These are phyloP conservation scores for Batillaria attramentaria DNA, from an alignment of 1,140 invertebrate species.

Conservation along the genomic window DNA sequence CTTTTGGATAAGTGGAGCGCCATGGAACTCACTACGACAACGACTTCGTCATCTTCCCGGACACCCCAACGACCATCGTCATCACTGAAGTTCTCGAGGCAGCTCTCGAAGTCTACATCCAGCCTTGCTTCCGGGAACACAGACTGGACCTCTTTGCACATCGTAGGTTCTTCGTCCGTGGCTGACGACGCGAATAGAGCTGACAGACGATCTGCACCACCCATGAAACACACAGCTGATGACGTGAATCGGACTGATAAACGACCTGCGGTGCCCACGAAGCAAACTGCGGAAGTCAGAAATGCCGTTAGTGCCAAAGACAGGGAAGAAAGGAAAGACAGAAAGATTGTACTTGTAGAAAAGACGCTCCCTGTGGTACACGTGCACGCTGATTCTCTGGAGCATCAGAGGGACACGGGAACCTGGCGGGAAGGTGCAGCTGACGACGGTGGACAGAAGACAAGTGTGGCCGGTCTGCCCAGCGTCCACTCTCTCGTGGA, in stretches of 20 bases:
- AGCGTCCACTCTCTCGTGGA: slow-evolving; percentile 20
- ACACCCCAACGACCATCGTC: not conserved
- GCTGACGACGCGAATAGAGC: not conserved
- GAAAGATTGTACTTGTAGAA: not conserved
- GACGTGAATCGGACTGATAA: no score
- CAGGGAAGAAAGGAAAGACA: not conserved
- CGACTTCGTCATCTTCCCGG: not conserved
- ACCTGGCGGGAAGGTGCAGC: not conserved
- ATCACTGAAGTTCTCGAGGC: not conserved
- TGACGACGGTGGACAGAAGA: not conserved
- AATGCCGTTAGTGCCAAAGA: no score
- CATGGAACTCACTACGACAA: not conserved
- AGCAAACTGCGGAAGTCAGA: no score
- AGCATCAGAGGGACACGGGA: slow-evolving; percentile 11
- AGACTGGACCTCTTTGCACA: no score
- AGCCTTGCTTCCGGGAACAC: not conserved
- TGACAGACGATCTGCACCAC: no score
- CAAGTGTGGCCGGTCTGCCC: not conserved
- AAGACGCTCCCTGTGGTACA: no score
- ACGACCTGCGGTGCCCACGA: no score
- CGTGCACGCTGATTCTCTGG: not conserved
- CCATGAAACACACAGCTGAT: no score
- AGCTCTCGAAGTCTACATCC: not conserved
- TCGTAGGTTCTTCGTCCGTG: not conserved
- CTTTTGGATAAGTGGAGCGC: slow-evolving; percentile 12